phyloP scores from a whole-genome alignment of 1,140 invertebrate genomes.

The Luehdorfia chinensis region DNA sequence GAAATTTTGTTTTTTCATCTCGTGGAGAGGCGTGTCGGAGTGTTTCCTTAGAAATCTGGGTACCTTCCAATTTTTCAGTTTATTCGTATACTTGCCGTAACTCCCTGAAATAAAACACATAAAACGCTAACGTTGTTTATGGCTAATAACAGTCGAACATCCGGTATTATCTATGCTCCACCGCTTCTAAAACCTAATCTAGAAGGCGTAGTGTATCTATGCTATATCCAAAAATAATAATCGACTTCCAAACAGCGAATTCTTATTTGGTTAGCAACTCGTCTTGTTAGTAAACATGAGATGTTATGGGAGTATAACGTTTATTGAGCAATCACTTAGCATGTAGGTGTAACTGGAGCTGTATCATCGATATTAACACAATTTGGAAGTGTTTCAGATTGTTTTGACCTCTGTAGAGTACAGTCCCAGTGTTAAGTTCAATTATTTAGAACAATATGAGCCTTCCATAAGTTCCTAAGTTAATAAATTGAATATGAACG shows the following conservation, averaged over 20 bases:
- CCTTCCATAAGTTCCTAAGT: neutral
- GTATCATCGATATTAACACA: slow-evolving; percentile 13
- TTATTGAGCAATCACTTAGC: slow-evolving; percentile 39
- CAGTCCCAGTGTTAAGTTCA: neutral
- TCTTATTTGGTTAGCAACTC: slow-evolving; percentile 23
- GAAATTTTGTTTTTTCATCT: slow-evolving; percentile 61
- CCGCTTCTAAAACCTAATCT: slow-evolving; percentile 5
- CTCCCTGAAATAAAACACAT: slow-evolving; percentile 64
- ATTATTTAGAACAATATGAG: too few relatives aligned
- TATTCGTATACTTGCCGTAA: slow-evolving; percentile 78
- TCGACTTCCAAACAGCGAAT: neutral
- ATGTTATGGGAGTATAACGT: slow-evolving; percentile 22
- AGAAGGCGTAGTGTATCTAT: neutral
- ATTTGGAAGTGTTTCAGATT: slow-evolving; percentile 2
- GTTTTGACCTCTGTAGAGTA: neutral
- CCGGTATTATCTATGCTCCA: slow-evolving; percentile 11
- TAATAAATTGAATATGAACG: neutral
- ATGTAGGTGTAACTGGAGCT: slow-evolving; percentile 24
- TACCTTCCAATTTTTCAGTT: slow-evolving; percentile 81
- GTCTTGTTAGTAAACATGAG: slow-evolving; percentile 21
- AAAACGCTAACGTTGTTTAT: slow-evolving; percentile 13
- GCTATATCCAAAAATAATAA: slow-evolving; percentile 15
- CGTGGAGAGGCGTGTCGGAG: slow-evolving; percentile 68
- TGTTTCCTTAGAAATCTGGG: slow-evolving; percentile 80
- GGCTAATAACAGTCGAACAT: slow-evolving; percentile 9